Evolutionary conservation across 2,113 vertebrate genomes (phyloP).

Genomic region (Phainopepla nitens): DNA sequence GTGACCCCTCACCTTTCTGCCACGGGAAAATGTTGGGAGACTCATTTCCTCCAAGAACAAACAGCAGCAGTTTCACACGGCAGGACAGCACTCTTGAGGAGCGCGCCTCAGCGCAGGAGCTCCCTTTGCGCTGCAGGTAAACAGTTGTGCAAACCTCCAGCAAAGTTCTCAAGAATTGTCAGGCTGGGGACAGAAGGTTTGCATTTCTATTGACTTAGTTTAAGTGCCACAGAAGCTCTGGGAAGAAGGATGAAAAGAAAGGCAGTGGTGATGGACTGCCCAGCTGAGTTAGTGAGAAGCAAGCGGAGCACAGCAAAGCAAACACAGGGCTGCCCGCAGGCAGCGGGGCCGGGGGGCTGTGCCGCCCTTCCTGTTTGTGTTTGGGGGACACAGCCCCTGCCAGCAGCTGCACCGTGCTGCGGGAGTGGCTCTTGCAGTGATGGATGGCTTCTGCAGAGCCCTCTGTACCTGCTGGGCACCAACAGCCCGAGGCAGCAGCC

Average conservation of each 20-base stretch:
- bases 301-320: background rate
- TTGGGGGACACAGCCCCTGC: background rate
- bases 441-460: background rate
- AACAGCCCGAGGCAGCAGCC: background rate
- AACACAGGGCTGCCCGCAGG: background rate
- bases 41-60: background rate
- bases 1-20: conserved; percentile 20
- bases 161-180: background rate
- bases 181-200: background rate
- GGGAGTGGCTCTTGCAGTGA: background rate
- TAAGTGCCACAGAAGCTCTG: background rate
- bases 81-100: background rate
- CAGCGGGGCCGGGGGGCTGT: background rate
- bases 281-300: background rate
- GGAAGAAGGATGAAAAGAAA: background rate
- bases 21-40: conserved; percentile 18
- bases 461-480: background rate
- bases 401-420: background rate
- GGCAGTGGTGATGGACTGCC: background rate
- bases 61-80: background rate
- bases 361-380: conserved; percentile 5
- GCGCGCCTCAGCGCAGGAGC: background rate
- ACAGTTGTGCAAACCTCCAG: background rate
- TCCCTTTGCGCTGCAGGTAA: background rate
- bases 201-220: background rate